Evolutionary conservation across 2,113 vertebrate species (phyloP).

Genomic region (Genyomyrus donnyi): DNA sequence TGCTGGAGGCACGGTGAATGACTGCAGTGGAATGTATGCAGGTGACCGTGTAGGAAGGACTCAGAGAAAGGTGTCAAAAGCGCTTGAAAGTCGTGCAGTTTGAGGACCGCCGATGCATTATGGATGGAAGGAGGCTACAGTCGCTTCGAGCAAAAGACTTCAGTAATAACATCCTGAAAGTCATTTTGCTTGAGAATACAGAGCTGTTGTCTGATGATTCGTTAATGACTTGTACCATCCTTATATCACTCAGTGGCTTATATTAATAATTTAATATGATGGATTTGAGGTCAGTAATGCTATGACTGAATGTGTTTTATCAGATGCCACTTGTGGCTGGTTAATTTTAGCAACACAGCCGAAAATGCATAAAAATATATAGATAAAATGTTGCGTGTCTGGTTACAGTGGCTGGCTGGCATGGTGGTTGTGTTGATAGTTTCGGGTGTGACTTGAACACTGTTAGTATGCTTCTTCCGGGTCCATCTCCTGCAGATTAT

Average conservation of each 20-base stretch:
- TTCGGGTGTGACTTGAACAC: not conserved
- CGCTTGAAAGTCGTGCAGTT: not conserved
- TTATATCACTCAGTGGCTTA: not conserved
- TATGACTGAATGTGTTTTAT: not conserved
- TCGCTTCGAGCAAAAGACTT: not conserved
- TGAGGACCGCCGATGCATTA: not conserved
- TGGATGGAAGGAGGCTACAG: not conserved
- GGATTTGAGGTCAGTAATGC: not conserved
- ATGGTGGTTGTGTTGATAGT: not conserved
- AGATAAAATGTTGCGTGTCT: not conserved
- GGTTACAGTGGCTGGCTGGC: not conserved
- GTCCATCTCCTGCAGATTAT: not conserved
- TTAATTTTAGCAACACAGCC: not conserved
- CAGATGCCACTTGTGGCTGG: not conserved
- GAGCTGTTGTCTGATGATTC: not conserved
- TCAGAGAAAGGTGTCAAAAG: not conserved
- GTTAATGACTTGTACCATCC: not conserved
- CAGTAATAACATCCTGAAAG: not conserved
- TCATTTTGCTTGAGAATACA: not conserved
- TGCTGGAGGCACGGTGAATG: not conserved
- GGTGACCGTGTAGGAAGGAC: not conserved
- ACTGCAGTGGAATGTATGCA: not conserved
- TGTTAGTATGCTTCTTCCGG: not conserved
- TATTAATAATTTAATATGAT: not conserved
- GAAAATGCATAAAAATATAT: not conserved